Evolutionary conservation across 2,797 vertebrate genomes (phyloP).

Genomic region (Chromis chromis): DNA sequence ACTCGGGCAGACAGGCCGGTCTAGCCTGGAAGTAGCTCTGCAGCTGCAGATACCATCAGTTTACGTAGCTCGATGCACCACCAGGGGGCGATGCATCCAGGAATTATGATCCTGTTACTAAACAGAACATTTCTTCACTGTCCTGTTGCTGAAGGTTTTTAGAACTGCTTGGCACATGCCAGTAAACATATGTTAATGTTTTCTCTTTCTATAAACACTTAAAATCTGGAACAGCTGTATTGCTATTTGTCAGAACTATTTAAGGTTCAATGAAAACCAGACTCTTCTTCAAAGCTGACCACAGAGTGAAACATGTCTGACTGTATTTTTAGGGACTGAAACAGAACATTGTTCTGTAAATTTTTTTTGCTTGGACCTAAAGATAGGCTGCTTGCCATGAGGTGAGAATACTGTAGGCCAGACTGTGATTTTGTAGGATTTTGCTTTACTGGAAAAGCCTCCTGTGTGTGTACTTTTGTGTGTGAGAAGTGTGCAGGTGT

Average conservation of each 20-base stretch:
- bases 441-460: slow-evolving; percentile 5
- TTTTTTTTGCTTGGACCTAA: slow-evolving; percentile 29
- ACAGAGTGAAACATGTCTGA: slow-evolving; percentile 37
- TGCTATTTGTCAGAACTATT: slow-evolving; percentile 62
- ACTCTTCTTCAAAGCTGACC: slow-evolving; percentile 40
- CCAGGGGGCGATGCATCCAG: slow-evolving; percentile 49
- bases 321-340: slow-evolving; percentile 29
- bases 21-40: slow-evolving; percentile 29
- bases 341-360: slow-evolving; percentile 32
- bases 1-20: slow-evolving; percentile 39
- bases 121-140: neutral
- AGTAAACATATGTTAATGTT: slow-evolving; percentile 42
- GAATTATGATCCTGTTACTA: slow-evolving; percentile 8
- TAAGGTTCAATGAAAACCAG: slow-evolving; percentile 57
- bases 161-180: slow-evolving; percentile 37
- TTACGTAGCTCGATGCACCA: slow-evolving; percentile 14
- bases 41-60: slow-evolving; percentile 21
- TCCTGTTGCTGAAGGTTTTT: slow-evolving; percentile 20
- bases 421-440: slow-evolving; percentile 17
- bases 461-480: neutral
- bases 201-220: slow-evolving; percentile 32
- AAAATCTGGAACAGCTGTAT: slow-evolving; percentile 52
- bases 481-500: slow-evolving; percentile 23
- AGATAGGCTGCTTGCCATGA: slow-evolving; percentile 22
- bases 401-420: slow-evolving; percentile 22